Evolutionary conservation across 2,113 vertebrate species (phyloP).

Genomic region (Nibea coibor): DNA sequence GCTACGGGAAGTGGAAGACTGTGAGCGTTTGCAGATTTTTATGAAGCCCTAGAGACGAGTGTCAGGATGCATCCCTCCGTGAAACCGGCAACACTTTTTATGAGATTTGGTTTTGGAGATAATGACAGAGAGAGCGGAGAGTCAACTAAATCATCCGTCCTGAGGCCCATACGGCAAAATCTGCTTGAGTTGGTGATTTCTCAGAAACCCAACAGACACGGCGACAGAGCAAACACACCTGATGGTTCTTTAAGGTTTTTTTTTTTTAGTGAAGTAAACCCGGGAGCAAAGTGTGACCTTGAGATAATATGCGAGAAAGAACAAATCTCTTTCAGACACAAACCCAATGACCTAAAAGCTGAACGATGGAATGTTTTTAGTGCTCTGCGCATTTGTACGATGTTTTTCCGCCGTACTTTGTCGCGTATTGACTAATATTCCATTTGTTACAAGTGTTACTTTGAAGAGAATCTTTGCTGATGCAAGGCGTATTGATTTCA

Average conservation of each 20-base stretch:
- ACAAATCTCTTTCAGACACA: neutral
- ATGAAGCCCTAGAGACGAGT: constrained; percentile 45
- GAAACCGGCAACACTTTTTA: constrained; percentile 56
- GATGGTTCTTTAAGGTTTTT: constrained; percentile 42
- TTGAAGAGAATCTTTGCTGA: neutral
- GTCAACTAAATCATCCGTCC: constrained; percentile 38
- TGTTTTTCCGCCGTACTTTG: neutral
- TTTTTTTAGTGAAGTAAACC: constrained; percentile 7
- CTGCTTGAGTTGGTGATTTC: constrained; percentile 22
- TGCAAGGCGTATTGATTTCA: constrained; percentile 15
- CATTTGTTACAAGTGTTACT: neutral
- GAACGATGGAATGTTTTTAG: neutral
- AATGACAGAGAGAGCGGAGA: constrained; percentile 45
- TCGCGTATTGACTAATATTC: neutral
- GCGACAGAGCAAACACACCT: constrained; percentile 21
- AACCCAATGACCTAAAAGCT: neutral
- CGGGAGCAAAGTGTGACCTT: constrained; percentile 16
- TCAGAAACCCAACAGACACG: constrained; percentile 3
- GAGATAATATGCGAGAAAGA: neutral
- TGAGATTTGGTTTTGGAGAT: constrained; percentile 44
- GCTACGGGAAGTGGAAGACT: constrained; percentile 38
- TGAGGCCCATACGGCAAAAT: constrained; percentile 34
- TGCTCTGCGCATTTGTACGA: too few species aligned
- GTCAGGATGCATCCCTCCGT: constrained; percentile 47
- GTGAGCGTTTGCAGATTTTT: constrained; percentile 51